Base-by-base conservation (phyloP, 2,888 invertebrate species). In the Nasonovia ribisnigri region DNA sequence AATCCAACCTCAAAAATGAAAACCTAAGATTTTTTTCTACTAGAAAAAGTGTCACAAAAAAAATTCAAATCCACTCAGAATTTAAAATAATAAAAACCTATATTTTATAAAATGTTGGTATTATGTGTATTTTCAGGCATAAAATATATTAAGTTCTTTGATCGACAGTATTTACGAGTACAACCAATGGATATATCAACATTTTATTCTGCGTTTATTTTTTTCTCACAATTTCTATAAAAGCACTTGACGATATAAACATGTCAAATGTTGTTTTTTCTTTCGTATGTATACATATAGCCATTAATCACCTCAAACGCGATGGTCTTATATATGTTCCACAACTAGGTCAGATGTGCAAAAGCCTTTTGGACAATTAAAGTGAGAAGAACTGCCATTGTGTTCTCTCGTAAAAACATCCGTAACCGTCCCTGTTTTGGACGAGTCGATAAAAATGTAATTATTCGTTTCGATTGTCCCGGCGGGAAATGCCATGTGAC, bases 351-450 rank as follows among this genome's bases (percentile, higher is more conserved):
- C 89, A 90, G 46, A 90, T 29, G 89, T 29, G 89, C 60, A 60
- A 89, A 89, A 60, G 60, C 60, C 43, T 29, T 29, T 60, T 60
- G 60, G n/a, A 90, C 60, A 90, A 90, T 60, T 54, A 88, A 88
- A 88, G 57, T 90, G n/a, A 57, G 46, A n/a, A 60, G 42, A 90
- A 90, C 89, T 20, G 60, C 57, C 16, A 24, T 88, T 88, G 88
- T 88, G 88, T 57, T 88, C 6, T 5, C 13, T 88, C 88, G 88
- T 88, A 46, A 42, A 88, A 88, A 88, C 54, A 88, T 88, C 51
- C 51, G 10, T 29, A 86, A 88, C 36, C 16, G n/a, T 36, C 51
- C n/a, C 29, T 36, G 29, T 36, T n/a, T 51, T 24, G 51, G 11
- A 36, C 36, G 51, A 51, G 51, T 51, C n/a, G 57, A 57, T 89